A percentile compares a stretch with the other conserved stretches of the same genome.
Conservation (phyloP, 2,888 invertebrate species). For the Melinopterus prodromus region DNA sequence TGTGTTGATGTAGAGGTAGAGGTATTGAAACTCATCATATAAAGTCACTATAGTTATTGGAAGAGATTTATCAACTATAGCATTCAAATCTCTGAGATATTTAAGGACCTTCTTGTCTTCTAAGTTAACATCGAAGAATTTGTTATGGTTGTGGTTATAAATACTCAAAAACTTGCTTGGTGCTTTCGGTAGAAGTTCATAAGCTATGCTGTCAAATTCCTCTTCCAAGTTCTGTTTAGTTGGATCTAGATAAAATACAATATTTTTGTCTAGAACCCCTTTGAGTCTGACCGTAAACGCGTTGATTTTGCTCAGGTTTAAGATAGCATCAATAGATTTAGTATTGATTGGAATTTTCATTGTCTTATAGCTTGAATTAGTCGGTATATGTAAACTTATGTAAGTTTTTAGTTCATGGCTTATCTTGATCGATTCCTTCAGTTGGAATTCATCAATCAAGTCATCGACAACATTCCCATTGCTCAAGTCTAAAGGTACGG, state of each 20-base stretch:
- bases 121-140: neutral
- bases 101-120: neutral
- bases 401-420: constrained; percentile 6
- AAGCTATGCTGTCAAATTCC: neutral
- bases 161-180: constrained; percentile 7
- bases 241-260: neutral
- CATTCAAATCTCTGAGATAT: neutral
- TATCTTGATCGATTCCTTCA: neutral
- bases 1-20: neutral
- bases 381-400: neutral
- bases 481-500: constrained; percentile 18
- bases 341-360: neutral
- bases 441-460: neutral
- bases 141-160: neutral
- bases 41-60: neutral
- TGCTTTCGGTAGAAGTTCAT: neutral
- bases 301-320: neutral
- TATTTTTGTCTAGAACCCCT: neutral
- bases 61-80: neutral
- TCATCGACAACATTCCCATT: neutral
- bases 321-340: neutral
- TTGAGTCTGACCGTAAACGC: neutral
- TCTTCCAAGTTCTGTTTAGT: neutral
- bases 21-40: neutral
- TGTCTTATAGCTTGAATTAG: neutral